Conservation (phyloP, 2,888 invertebrate species). For the Nomada fucata region DNA sequence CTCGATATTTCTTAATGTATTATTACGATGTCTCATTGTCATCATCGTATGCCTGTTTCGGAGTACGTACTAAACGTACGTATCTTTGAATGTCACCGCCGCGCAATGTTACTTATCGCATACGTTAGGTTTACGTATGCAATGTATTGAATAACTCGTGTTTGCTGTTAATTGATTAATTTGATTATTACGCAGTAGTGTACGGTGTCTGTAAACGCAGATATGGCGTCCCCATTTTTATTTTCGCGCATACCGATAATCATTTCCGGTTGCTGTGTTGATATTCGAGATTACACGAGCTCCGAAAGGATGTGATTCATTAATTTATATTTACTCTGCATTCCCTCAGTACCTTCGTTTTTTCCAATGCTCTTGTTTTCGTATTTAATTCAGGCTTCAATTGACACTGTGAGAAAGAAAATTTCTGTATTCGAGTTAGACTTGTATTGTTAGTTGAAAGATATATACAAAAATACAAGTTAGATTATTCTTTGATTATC, state of each 20-base stretch:
- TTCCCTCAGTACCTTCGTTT: neutral
- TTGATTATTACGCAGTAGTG: conserved; percentile 2
- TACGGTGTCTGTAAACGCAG: neutral
- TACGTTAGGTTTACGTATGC: too few species aligned
- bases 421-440: neutral
- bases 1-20: conserved; percentile 1
- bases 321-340: neutral
- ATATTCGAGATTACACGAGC: conserved; percentile 25
- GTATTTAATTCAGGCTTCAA: neutral
- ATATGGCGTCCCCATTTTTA: conserved; percentile 39
- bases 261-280: conserved; percentile 49
- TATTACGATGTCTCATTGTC: neutral
- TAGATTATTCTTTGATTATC: neutral
- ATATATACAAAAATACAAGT: too few species aligned
- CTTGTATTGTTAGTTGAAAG: neutral
- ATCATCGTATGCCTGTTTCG: neutral
- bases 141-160: neutral
- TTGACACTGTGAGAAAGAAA: neutral
- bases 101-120: neutral
- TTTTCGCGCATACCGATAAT: conserved; percentile 37
- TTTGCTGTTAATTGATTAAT: neutral
- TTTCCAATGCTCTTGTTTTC: neutral
- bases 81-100: neutral
- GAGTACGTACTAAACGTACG: neutral
- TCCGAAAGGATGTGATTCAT: conserved; percentile 38